A percentile compares a stretch with the other conserved stretches of the same genome.
Evolutionary conservation across 1,140 invertebrate genomes (phyloP).

Genomic region (Drosophila baimaii): DNA sequence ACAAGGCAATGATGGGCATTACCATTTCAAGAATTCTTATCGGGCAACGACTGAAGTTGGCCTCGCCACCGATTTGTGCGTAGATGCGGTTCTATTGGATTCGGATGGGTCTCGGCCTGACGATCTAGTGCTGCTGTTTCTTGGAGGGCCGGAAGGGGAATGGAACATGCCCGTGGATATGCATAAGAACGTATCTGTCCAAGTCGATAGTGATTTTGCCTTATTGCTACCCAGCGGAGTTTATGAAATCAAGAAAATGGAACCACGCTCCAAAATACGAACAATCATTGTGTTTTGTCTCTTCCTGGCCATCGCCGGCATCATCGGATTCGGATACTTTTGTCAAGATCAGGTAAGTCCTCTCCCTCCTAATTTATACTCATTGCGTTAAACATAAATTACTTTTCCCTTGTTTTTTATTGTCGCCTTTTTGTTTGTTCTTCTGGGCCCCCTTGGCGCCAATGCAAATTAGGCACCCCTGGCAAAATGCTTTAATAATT

Average conservation of each 20-base stretch:
- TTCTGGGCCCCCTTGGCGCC: slow-evolving; percentile 59
- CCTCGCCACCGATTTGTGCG: slow-evolving; percentile 3
- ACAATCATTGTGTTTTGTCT: slow-evolving; percentile 91
- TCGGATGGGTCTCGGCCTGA: slow-evolving; percentile 12
- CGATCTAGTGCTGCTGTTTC: slow-evolving; percentile 21
- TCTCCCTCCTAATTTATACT: slow-evolving; percentile 22
- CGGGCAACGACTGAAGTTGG: slow-evolving; percentile 46
- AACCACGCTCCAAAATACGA: slow-evolving; percentile 89
- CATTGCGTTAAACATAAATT: slow-evolving; percentile 53
- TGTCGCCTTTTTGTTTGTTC: not conserved
- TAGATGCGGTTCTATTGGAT: slow-evolving; percentile 6
- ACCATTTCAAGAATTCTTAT: slow-evolving; percentile 43
- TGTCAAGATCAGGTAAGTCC: slow-evolving; percentile 91
- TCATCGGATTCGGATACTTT: slow-evolving; percentile 94
- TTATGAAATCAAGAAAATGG: slow-evolving; percentile 91
- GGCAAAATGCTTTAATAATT: slow-evolving; percentile 59
- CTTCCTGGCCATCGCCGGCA: slow-evolving; percentile 90
- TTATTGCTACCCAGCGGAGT: slow-evolving; percentile 88
- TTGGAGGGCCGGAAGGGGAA: slow-evolving; percentile 28
- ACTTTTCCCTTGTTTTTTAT: slow-evolving; percentile 15
- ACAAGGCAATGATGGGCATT: slow-evolving; percentile 1
- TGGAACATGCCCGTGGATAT: slow-evolving; percentile 85
- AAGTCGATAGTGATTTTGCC: slow-evolving; percentile 91
- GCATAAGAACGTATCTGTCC: slow-evolving; percentile 90
- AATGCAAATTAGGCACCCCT: slow-evolving; percentile 71